phyloP scores from a whole-genome alignment of 1,140 invertebrate genomes.

The Drosophila eugracilis region DNA sequence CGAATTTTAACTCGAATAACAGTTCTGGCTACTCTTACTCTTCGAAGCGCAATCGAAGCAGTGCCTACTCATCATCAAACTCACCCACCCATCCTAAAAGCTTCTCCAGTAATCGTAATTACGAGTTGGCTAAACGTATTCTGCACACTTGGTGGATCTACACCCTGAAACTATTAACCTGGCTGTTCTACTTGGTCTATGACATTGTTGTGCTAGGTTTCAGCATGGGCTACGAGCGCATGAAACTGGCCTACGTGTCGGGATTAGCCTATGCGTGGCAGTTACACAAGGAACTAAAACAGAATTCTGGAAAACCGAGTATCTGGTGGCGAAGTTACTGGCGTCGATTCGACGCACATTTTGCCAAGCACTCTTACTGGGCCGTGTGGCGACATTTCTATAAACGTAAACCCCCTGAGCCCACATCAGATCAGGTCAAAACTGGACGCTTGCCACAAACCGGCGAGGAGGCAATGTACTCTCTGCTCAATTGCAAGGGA shows the following conservation, averaged over 20 bases:
- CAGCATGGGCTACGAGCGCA: constrained; percentile 89
- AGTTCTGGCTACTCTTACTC: constrained; percentile 76
- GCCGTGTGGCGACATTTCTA: constrained; percentile 81
- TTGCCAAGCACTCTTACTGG: constrained; percentile 78
- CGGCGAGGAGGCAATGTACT: constrained; percentile 97
- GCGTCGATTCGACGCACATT: constrained; percentile 76
- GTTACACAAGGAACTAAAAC: constrained; percentile 75
- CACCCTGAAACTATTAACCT: constrained; percentile 88
- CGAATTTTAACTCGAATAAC: constrained; percentile 66
- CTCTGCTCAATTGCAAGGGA: constrained; percentile 95
- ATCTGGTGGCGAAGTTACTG: constrained; percentile 79
- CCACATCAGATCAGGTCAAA: constrained; percentile 63
- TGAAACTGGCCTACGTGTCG: constrained; percentile 61
- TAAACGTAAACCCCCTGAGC: constrained; percentile 73
- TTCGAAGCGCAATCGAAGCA: constrained; percentile 68
- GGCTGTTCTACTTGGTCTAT: constrained; percentile 91
- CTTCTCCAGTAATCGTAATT: constrained; percentile 68
- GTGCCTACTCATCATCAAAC: constrained; percentile 64
- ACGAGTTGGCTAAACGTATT: constrained; percentile 79
- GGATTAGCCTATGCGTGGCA: constrained; percentile 60
- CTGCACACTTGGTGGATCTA: constrained; percentile 88
- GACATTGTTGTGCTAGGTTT: constrained; percentile 91
- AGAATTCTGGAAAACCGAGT: constrained; percentile 81
- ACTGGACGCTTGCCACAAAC: constrained; percentile 90
- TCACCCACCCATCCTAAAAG: constrained; percentile 61